Base-by-base conservation (phyloP, 1,140 invertebrate genomes). In the Dendroctonus ponderosae region DNA sequence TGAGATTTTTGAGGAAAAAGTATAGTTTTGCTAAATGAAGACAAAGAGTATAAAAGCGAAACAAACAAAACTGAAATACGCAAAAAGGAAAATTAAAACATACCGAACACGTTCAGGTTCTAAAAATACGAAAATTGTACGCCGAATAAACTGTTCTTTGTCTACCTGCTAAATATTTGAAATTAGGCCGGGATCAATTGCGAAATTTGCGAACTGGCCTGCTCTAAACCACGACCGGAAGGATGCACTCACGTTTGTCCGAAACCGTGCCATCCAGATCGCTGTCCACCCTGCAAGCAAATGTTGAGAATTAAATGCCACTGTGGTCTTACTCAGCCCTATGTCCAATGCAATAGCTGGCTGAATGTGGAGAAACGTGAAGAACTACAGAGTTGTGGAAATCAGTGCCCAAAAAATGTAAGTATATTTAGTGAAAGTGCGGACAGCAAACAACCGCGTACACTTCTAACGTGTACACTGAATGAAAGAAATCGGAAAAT, bases 331-430 rank as follows among this genome's bases (percentile, higher is more conserved):
- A 87, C 86, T 59, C 85, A 90, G 50, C 77, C 91, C 9, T 90
- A 91, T 68, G 81, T 92, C 46, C 80, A 85, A 37, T 96, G 94
- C 75, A 77, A 77, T 42, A 85, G 89, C 70, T 85, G 90, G 73
- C 85, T 82, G 6, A 77, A 78, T 9, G 80, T 84, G 3, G 82
- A 78, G 5, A 75, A 85, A 40, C 84, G 82, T 40, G 78, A 83
- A 48, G 76, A 80, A 67, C 76, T 89, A 68, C 81, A 88, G 38
- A 87, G 86, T 63, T 95, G 93, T 76, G 86, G 87, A 52, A 92
- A 92, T 77, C 91, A 90, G 64, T 97, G 95, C 77, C 89, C 92
- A 2, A 93, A 89, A 80, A 88, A 85, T 82, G 91, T 92, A 80
- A 83, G 80, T 80, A 67, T 50, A 56, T 46, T 11, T 12, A 11